Evolutionary conservation across 2,888 invertebrate genomes (phyloP).

Genomic region (Endotricha flammealis): DNA sequence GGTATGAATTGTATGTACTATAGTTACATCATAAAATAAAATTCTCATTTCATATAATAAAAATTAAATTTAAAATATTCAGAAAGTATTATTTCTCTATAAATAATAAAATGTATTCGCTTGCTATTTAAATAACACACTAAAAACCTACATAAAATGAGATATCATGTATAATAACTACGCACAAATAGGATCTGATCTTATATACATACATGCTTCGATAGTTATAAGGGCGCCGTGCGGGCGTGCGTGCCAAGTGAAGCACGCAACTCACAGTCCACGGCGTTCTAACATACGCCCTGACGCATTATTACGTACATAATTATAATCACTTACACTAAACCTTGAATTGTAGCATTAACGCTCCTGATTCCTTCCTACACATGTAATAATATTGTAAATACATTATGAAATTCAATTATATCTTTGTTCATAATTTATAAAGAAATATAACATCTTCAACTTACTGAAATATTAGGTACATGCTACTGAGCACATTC

Average conservation of each 20-base stretch:
- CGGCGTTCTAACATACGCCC: too few relatives aligned
- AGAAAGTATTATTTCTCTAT: too few relatives aligned
- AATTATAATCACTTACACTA: slow-evolving; percentile 1
- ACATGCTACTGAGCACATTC: slow-evolving; percentile 2
- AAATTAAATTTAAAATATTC: too few relatives aligned
- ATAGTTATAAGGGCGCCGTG: slow-evolving; percentile 5
- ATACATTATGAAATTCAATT: slow-evolving; percentile 11
- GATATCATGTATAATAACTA: slow-evolving; percentile 9
- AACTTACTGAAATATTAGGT: slow-evolving; percentile 9
- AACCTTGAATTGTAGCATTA: slow-evolving; percentile 5
- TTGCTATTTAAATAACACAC: slow-evolving; percentile 1
- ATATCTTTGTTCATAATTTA: slow-evolving; percentile 15
- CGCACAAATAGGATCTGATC: slow-evolving; percentile 6
- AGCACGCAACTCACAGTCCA: too few relatives aligned
- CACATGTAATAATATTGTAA: slow-evolving; percentile 14
- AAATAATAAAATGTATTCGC: too few relatives aligned
- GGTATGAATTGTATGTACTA: too few relatives aligned
- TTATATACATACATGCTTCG: slow-evolving; percentile 7
- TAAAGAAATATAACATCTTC: slow-evolving; percentile 8
- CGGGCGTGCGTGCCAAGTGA: too few relatives aligned
- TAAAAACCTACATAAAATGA: slow-evolving; percentile 10
- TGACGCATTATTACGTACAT: neutral
- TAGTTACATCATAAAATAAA: too few relatives aligned
- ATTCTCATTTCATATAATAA: too few relatives aligned
- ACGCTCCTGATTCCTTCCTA: slow-evolving; percentile 6